These are phyloP conservation scores for Todus mexicanus DNA, from an alignment of 2,797 vertebrate genomes.

Conservation along the genomic window DNA sequence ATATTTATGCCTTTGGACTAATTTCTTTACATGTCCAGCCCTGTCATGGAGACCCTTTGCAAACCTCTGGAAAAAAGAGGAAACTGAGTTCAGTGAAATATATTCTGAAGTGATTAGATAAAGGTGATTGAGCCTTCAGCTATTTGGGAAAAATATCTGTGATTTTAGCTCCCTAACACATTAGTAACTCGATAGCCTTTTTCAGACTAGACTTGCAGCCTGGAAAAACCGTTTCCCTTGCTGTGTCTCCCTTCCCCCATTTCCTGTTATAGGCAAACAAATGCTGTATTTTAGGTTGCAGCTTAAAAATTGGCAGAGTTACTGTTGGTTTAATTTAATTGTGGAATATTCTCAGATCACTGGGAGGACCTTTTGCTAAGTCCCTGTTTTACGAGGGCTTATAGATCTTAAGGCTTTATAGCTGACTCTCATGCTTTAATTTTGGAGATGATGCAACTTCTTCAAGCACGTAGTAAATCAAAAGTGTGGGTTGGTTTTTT, in stretches of 20 bases:
- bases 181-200: background rate
- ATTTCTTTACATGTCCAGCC: background rate
- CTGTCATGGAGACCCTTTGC: background rate
- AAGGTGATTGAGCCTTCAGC: background rate
- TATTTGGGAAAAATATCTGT: background rate
- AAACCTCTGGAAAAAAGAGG: background rate
- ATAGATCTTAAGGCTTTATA: background rate
- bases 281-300: conserved; percentile 50
- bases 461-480: background rate
- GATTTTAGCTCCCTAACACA: background rate
- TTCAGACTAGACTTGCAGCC: background rate
- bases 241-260: conserved; percentile 58
- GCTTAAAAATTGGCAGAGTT: conserved; percentile 52
- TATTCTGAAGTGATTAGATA: background rate
- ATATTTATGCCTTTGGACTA: background rate
- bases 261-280: conserved; percentile 62
- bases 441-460: conserved; percentile 19
- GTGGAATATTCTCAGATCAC: conserved; percentile 15
- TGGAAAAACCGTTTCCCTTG: conserved; percentile 36
- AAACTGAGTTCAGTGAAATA: background rate
- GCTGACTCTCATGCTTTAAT: conserved; percentile 1
- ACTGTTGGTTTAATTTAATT: conserved; percentile 40
- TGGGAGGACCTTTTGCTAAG: conserved; percentile 5
- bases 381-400: background rate
- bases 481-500: background rate